Conservation (phyloP, 1,140 invertebrate species). For the Drosophila ananassae region DNA sequence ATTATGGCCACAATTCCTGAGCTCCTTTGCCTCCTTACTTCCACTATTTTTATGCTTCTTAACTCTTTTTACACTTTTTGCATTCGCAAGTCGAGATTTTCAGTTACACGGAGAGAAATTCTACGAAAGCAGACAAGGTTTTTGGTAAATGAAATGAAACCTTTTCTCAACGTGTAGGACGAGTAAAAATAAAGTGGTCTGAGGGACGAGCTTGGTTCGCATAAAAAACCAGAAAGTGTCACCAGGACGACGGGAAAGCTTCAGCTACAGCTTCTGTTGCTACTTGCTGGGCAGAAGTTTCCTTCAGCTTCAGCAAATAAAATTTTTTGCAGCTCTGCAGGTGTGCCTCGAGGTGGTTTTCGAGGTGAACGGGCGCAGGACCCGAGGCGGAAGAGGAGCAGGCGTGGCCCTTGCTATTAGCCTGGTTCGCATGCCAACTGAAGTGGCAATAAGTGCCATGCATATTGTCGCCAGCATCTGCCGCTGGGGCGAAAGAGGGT, state of each 20-base stretch:
- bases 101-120: slow-evolving; percentile 22
- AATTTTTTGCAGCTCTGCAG: slow-evolving; percentile 42
- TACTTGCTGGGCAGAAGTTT: slow-evolving; percentile 27
- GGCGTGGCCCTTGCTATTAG: slow-evolving; percentile 51
- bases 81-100: slow-evolving; percentile 47
- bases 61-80: slow-evolving; percentile 22
- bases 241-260: slow-evolving; percentile 43
- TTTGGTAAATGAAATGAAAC: not conserved
- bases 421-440: slow-evolving; percentile 71
- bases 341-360: slow-evolving; percentile 12
- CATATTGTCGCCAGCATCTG: slow-evolving; percentile 72
- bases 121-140: not conserved
- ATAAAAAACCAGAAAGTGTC: slow-evolving; percentile 55
- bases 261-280: slow-evolving; percentile 47
- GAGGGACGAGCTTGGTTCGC: slow-evolving; percentile 1
- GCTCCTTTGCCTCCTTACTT: slow-evolving; percentile 17
- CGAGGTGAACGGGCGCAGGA: slow-evolving; percentile 2
- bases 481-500: slow-evolving; percentile 13
- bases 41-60: slow-evolving; percentile 13
- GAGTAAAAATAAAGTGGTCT: not conserved
- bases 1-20: slow-evolving; percentile 43
- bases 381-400: not conserved
- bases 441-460: slow-evolving; percentile 79
- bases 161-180: not conserved
- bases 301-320: slow-evolving; percentile 61